Conservation (phyloP, 2,797 vertebrate species). For the Odontamblyopus rebecca region DNA sequence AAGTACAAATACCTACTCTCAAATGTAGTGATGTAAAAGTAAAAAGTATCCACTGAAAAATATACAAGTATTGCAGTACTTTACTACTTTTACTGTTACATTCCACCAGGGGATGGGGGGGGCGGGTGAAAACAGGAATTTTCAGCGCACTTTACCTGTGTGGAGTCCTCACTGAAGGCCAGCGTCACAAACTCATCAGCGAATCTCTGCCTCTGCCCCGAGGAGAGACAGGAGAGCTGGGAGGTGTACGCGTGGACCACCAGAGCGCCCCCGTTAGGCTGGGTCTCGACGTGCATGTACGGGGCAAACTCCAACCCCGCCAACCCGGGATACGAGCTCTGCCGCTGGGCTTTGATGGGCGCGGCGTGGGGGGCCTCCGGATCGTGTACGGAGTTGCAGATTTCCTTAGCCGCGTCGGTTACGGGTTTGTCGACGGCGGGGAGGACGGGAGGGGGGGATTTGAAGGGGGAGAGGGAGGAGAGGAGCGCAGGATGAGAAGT, state of each 20-base stretch:
- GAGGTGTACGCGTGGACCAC: conserved; percentile 92
- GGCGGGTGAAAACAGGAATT: too few relatives aligned
- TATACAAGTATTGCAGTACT: too few relatives aligned
- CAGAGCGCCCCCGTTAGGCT: conserved; percentile 95
- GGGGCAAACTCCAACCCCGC: conserved; percentile 87
- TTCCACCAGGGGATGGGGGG: too few relatives aligned
- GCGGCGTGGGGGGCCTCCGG: conserved; percentile 59
- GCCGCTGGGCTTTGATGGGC: conserved; percentile 27
- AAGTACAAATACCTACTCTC: too few relatives aligned
- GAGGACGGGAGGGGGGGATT: conserved; percentile 65
- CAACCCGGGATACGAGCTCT: conserved; percentile 74
- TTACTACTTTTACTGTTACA: too few relatives aligned
- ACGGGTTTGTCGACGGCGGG: conserved; percentile 73
- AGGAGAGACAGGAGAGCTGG: conserved; percentile 88
- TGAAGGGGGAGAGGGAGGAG: conserved; percentile 76
- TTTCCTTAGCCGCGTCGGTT: conserved; percentile 43
- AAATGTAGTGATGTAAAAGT: too few relatives aligned
- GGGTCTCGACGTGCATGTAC: conserved; percentile 92
- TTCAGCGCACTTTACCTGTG: conserved; percentile 47
- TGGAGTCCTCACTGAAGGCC: conserved; percentile 90
- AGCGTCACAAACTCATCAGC: conserved; percentile 90
- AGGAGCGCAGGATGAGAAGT: conserved; percentile 65
- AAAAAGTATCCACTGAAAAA: too few relatives aligned
- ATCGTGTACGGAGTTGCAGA: conserved; percentile 29
- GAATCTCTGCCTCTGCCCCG: conserved; percentile 85